Conservation (phyloP, 2,113 vertebrate species). For the Oncorhynchus nerka region DNA sequence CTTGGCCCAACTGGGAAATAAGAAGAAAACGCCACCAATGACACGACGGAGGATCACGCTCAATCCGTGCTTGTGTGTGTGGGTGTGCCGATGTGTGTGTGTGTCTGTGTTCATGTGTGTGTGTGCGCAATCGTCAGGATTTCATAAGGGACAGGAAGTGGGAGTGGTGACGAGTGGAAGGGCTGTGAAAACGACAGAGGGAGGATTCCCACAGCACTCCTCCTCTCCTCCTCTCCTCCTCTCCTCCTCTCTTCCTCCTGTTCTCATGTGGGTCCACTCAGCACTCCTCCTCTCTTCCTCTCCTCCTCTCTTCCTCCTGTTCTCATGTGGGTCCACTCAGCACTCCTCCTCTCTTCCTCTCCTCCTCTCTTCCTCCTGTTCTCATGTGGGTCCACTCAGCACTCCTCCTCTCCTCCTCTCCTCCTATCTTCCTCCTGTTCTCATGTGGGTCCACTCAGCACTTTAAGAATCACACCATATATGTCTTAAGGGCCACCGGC, state of each 20-base stretch:
- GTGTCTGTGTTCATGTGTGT: too few relatives aligned
- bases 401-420: slow-evolving; percentile 16
- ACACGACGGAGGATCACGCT: neutral
- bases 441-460: neutral
- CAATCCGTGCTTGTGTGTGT: neutral
- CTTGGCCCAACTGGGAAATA: slow-evolving; percentile 11
- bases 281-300: neutral
- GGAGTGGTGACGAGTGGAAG: slow-evolving; percentile 57
- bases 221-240: slow-evolving; percentile 14
- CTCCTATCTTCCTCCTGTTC: slow-evolving; percentile 12
- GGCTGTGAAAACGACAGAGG: slow-evolving; percentile 46
- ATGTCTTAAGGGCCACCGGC: slow-evolving; percentile 6
- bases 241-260: slow-evolving; percentile 13
- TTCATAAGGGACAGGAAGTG: slow-evolving; percentile 58
- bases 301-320: slow-evolving; percentile 15
- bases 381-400: too few relatives aligned
- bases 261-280: neutral
- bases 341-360: slow-evolving; percentile 11
- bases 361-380: slow-evolving; percentile 6
- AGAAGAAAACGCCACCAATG: slow-evolving; percentile 24
- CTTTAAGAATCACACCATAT: neutral
- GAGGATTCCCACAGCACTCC: slow-evolving; percentile 51
- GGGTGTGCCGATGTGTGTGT: neutral
- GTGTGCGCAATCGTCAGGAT: slow-evolving; percentile 3
- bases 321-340: neutral